Base-by-base conservation (phyloP, 1,140 invertebrate genomes). In the Triops longicaudatus region DNA sequence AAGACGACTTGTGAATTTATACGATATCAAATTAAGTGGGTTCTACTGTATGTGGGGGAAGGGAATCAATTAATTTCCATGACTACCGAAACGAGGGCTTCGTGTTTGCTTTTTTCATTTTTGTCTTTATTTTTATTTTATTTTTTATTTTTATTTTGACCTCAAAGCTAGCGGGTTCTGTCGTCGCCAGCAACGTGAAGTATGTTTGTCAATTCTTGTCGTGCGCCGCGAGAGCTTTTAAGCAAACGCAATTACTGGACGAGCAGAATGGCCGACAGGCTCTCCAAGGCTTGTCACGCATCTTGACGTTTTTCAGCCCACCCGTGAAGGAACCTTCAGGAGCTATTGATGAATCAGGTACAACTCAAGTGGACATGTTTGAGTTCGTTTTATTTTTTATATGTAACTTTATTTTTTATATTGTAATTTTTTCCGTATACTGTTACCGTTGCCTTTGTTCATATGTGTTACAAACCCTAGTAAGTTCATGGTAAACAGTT, bases 161-260 rank as follows among this genome's bases (percentile, higher is more conserved):
- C 31, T 37, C 22, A 63, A 22, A 63, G 50, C 22, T 63, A 22
- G 50, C 50, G 1, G 50, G 50, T 22, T 63, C 22, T 5, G 50
- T 22, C 50, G 50, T 63, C 50, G 14, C 50, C 50, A 5, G 17
- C 14, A 63, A 63, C 50, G 50, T 63, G 50, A 63, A 63, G 50
- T 63, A 63, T 63, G 50, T 14, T 63, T 63, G 50, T 63, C 50
- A 22, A 63, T 63, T 63, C 50, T 63, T 63, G 50, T 63, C 50
- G n/a, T 63, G 50, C 50, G 50, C 50, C 17, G 50, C 14, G 50
- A 63, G 50, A 63, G 50, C 50, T 63, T 63, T 63, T 63, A 63
- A 63, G 50, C 50, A 63, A 63, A 63, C 50, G 50, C 50, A 63
- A 63, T 63, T 63, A 63, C 50, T 63, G 50, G 50, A 63, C 50